Evolutionary conservation across 92 coral and sea anemone genomes (phyloP), one percentile per base, ranked within the genome.

Genomic region (Epizoanthus fatuus): DNA sequence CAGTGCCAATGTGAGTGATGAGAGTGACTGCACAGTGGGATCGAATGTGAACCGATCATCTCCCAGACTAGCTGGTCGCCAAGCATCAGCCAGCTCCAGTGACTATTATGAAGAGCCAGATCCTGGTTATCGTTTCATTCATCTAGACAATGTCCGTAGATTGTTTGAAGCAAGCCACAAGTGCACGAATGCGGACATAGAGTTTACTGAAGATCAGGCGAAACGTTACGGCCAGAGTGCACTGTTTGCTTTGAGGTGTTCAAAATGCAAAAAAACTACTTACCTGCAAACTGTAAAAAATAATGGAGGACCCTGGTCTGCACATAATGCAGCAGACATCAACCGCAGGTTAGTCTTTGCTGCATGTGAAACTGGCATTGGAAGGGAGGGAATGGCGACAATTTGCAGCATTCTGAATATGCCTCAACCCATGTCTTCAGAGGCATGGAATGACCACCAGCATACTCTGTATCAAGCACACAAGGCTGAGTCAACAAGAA

Each of bases 351-450:
- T 85, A 22, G 89, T 85, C 32, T 85, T 74, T 85, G 84, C 84
- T 29, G 89, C 89, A 9, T 68, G 81, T 3, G 87, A 84, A 54
- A 84, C 87, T 7, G 82, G 87, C 12, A 70, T 84, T 72, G 87
- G 87, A 54, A 84, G 82, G 37, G 87, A 84, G 49, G 81, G 81
- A 19, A 72, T 84, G 69, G 81, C 81, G 9, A 70, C 80, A 32
- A 54, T 84, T 3, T 84, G 87, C 72, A 64, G 56, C 47, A 84
- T 84, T 44, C 40, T 84, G 58, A 84, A 84, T 44, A 84, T 84
- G 80, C 6, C 47, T 59, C 84, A 79, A 79, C 84, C 84, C 38
- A 79, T 79, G 72, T 79, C 84, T 32, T 38, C 25, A 5, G 42
- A 79, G 52, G 52, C 54, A 37, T 79, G 72, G 84, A 79, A 79